Evolutionary conservation across 2,888 invertebrate species (phyloP), one percentile per base, ranked within the genome.

Genomic region (Pocota personata): DNA sequence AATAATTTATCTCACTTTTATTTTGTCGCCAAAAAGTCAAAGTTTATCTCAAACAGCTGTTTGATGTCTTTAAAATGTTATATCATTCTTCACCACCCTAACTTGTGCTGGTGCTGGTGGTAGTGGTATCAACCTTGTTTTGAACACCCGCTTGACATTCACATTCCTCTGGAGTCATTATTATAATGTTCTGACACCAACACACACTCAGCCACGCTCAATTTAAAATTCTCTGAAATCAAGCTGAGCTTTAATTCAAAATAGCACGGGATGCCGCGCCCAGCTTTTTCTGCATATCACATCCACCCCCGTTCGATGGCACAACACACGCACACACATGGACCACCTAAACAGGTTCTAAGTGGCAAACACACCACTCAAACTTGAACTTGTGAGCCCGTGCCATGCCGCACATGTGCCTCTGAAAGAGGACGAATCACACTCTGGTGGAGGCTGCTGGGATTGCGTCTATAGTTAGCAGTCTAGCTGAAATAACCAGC

Each of bases 361-460:
- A 43, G 19, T 43, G 71, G 69, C 69, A 75, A 84, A 75, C 55
- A 79, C 75, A 75, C 73, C 73, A 84, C 69, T 75, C 84, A 84
- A 84, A 84, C 84, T 84, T 84, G 84, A 84, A 84, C 84, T 84
- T 84, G 58, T 52, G 48, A 52, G 62, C 46, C 30, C 19, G 52
- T 48, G 60, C 35, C 57, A 46, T 14, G 14, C 12, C 35, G 58
- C 57, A 52, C 14, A 48, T 21, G 35, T 27, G 46, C 35, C 82
- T 52, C 66, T 66, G 78, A 62, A 79, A 62, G 83, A 73, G 67
- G 79, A 79, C 72, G 79, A 73, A 67, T 27, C 66, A 78, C 24
- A 32, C 27, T 32, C 35, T 37, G 57, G 37, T 48, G 64, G 24
- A 32, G 60, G 3, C n/a, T 78, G 67, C 37, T 67, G 66, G 37